Conservation (phyloP, 2,888 invertebrate genomes). For the Lottia scabra region DNA sequence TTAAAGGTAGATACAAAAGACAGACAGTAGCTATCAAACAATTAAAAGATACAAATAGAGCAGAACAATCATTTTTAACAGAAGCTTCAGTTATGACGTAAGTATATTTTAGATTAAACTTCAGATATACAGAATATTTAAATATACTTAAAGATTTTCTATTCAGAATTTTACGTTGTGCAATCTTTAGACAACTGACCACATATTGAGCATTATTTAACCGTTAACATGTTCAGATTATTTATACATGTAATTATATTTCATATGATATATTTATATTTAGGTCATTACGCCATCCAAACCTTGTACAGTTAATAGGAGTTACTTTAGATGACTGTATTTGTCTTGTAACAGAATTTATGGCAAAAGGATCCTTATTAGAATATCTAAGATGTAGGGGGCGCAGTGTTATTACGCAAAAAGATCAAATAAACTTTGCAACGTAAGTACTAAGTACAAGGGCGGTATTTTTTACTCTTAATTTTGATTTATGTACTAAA, state of each 20-base stretch:
- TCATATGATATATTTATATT: constrained; percentile 29
- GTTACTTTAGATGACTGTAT: constrained; percentile 80
- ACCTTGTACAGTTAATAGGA: constrained; percentile 94
- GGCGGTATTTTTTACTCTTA: too few relatives aligned
- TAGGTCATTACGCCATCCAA: constrained; percentile 93
- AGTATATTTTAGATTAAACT: too few relatives aligned
- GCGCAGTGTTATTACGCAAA: constrained; percentile 92
- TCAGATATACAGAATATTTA: too few relatives aligned
- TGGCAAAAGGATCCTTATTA: constrained; percentile 98
- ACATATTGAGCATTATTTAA: too few relatives aligned
- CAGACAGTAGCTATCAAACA: constrained; percentile 92
- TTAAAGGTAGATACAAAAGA: constrained; percentile 85
- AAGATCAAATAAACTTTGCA: constrained; percentile 97
- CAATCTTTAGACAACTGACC: too few relatives aligned
- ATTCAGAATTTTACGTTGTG: too few relatives aligned
- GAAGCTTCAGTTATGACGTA: constrained; percentile 99
- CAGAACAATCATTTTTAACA: constrained; percentile 89
- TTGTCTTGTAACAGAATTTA: constrained; percentile 71
- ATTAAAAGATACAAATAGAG: constrained; percentile 92
- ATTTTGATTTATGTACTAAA: too few relatives aligned
- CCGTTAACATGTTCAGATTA: too few relatives aligned
- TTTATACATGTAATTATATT: too few relatives aligned
- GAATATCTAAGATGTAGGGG: constrained; percentile 98
- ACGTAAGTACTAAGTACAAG: too few relatives aligned
- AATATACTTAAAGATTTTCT: too few relatives aligned